A percentile compares a stretch with the other conserved stretches of the same genome.
phyloP scores from a whole-genome alignment of 2,797 vertebrate species.

The Melanotaenia parkinsoni region DNA sequence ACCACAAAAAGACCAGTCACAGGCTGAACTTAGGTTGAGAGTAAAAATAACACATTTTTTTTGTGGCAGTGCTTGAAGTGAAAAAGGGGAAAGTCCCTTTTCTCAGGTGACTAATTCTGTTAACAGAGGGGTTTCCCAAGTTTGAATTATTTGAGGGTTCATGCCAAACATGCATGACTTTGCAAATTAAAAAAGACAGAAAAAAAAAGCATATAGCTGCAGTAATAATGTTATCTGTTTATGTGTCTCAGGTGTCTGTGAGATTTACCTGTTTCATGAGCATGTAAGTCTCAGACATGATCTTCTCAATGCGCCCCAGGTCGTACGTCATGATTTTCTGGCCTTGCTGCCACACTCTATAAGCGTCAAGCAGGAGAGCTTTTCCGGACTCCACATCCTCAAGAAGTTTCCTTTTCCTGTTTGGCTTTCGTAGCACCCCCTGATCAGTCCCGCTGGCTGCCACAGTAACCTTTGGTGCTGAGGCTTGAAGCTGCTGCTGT shows the following conservation, averaged over 20 bases:
- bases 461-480: conserved; percentile 64
- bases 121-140: conserved; percentile 49
- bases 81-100: conserved; percentile 60
- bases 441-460: conserved; percentile 76
- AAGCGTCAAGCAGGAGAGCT: conserved; percentile 93
- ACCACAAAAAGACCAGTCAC: conserved; percentile 9
- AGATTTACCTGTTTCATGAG: conserved; percentile 94
- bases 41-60: conserved; percentile 25
- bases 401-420: conserved; percentile 93
- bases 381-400: conserved; percentile 95
- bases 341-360: conserved; percentile 98
- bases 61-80: conserved; percentile 16
- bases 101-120: conserved; percentile 42
- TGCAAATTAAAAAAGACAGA: conserved; percentile 25
- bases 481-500: conserved; percentile 82
- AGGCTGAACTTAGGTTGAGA: conserved; percentile 28
- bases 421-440: conserved; percentile 79
- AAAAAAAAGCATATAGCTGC: not conserved
- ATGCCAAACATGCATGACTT: conserved; percentile 40
- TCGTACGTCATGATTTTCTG: conserved; percentile 97
- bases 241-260: not conserved
- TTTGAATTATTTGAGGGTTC: conserved; percentile 15
- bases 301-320: conserved; percentile 93
- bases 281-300: conserved; percentile 99
- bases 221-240: not conserved